Base-by-base conservation (phyloP, 2,113 vertebrate genomes). In the Heliornis fulica region DNA sequence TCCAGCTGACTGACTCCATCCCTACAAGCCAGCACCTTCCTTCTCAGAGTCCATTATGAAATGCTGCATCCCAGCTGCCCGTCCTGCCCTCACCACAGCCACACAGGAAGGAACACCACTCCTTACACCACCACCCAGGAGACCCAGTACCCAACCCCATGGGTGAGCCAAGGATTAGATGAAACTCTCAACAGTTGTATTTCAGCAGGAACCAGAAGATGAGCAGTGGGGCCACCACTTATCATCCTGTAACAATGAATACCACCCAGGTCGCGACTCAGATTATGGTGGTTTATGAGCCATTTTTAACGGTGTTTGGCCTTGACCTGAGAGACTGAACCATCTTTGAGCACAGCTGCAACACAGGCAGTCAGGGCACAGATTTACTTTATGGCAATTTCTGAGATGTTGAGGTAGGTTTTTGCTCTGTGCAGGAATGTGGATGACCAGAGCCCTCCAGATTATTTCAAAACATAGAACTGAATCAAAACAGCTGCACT, bases 391-490 rank as follows among this genome's bases (percentile, higher is more conserved):
- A 15, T 1, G 10, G 46, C 38, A 46, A n/a, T n/a, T 87, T 54
- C 40, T 41, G 43, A 82, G 69, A 79, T 1, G 7, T 3, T 0
- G 1, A 87, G 41, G 59, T 56, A 53, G 13, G 43, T 23, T 91
- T 94, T 43, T 76, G 38, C 50, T 64, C 69, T 38, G 18, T 81
- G 61, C 43, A 60, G 65, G 53, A 75, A 93, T 74, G 6, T 61
- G n/a, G 46, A 80, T 40, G 48, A 83, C 34, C 48, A 45, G 51
- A 92, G 72, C 32, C 34, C n/a, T 91, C 31, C 76, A 74, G 22
- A 66, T 45, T 13, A 75, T 78, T 91, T 94, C 80, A 94, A 80
- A 75, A 94, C 60, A 86, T 41, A 70, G n/a, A 91, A 69, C 28
- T 81, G 32, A 53, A 91, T 36, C 43, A 81, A 60, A 93, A 94